phyloP scores from a whole-genome alignment of 2,113 vertebrate species.

The Cariama cristata region DNA sequence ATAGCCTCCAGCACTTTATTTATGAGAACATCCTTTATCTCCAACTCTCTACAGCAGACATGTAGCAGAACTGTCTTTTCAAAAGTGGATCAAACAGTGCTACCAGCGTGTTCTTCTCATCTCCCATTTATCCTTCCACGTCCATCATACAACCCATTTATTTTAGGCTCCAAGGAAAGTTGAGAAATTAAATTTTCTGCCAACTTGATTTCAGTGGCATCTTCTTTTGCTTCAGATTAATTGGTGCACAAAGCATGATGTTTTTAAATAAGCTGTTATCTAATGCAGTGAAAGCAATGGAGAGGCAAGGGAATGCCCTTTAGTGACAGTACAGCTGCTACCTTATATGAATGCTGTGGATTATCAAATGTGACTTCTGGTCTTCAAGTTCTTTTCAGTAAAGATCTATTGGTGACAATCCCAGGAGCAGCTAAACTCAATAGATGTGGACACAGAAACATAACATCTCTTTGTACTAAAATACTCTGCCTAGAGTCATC shows the following conservation, averaged over 20 bases:
- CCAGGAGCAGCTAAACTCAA: not conserved
- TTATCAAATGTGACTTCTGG: not conserved
- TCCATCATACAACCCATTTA: not conserved
- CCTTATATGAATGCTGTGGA: not conserved
- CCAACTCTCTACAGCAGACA: not conserved
- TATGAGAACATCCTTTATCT: slow-evolving; percentile 17
- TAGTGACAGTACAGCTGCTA: not conserved
- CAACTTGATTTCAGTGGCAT: not conserved
- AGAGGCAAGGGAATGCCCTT: not conserved
- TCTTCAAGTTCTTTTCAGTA: not conserved
- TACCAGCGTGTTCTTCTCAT: not conserved
- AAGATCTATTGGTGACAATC: not conserved
- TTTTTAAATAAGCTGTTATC: not conserved
- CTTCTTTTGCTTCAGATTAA: not conserved
- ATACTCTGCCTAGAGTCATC: not conserved
- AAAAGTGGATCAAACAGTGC: not conserved
- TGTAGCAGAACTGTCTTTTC: slow-evolving; percentile 12
- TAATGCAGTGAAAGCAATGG: not conserved
- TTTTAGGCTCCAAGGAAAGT: not conserved
- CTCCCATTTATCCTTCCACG: not conserved
- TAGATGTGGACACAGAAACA: not conserved
- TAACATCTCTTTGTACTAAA: not conserved
- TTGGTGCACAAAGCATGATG: not conserved
- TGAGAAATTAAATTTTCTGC: slow-evolving; percentile 26
- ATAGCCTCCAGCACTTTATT: slow-evolving; percentile 23